These are phyloP conservation scores for Sycophila sp. DNA, from an alignment of 1,140 invertebrate genomes.

Conservation along the genomic window DNA sequence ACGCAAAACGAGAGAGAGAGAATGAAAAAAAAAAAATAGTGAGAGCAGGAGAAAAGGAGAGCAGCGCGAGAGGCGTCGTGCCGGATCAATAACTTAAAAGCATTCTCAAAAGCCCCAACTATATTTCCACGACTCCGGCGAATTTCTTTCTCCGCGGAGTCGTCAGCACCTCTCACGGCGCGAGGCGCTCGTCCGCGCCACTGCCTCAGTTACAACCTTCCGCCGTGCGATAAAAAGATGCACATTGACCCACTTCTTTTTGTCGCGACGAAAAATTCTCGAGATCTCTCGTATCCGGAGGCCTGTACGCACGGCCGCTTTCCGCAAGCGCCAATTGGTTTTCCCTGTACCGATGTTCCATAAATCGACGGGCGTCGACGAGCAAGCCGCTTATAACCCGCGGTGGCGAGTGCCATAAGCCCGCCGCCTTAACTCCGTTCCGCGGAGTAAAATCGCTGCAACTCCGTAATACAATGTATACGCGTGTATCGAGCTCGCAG, in stretches of 20 bases:
- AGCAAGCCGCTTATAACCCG: too few relatives aligned
- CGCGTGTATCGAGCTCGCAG: conserved; percentile 3
- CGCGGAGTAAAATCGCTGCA: too few relatives aligned
- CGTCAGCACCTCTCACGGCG: neutral
- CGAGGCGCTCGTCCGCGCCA: neutral
- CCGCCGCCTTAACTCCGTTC: too few relatives aligned
- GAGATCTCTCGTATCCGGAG: conserved; percentile 5
- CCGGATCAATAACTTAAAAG: conserved; percentile 23
- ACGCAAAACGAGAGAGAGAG: neutral
- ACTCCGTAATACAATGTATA: neutral
- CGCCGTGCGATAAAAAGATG: neutral
- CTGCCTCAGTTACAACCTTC: too few relatives aligned
- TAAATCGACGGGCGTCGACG: neutral
- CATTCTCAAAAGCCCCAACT: neutral
- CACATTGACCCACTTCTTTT: conserved; percentile 13
- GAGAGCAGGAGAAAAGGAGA: neutral
- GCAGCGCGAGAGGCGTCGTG: neutral
- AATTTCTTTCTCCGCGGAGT: neutral
- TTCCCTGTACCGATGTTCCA: too few relatives aligned
- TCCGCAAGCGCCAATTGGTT: too few relatives aligned
- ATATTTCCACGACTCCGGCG: neutral
- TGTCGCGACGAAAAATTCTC: neutral
- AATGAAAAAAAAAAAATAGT: neutral
- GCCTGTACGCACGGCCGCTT: too few relatives aligned
- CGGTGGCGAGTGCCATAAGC: too few relatives aligned